These are phyloP conservation scores for Tachyglossus aculeatus DNA, from an alignment of 2,797 vertebrate genomes.

Conservation along the genomic window DNA sequence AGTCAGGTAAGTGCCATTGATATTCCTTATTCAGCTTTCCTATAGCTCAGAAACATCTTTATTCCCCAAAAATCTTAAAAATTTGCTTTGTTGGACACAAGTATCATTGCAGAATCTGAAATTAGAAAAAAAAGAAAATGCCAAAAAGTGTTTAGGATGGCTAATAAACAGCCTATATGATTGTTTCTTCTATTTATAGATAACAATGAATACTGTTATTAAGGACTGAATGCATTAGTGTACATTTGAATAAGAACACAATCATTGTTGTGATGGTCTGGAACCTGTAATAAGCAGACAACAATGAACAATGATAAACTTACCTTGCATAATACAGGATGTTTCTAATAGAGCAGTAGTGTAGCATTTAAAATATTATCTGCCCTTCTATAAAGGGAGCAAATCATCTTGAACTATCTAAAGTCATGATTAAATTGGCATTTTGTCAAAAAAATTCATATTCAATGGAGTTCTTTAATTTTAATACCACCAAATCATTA, in stretches of 20 bases:
- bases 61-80: conserved; percentile 34
- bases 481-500: conserved; percentile 22
- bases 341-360: conserved; percentile 56
- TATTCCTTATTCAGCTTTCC: too few species aligned
- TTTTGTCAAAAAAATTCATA: conserved; percentile 19
- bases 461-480: background rate
- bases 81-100: conserved; percentile 13
- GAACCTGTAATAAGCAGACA: conserved; percentile 59
- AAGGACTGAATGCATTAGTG: conserved; percentile 54
- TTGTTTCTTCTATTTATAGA: conserved; percentile 70
- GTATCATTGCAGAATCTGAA: conserved; percentile 44
- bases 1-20: too few species aligned
- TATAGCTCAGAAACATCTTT: too few species aligned
- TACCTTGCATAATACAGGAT: conserved; percentile 46
- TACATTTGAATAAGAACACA: conserved; percentile 67
- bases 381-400: conserved; percentile 6
- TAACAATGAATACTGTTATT: conserved; percentile 65
- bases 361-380: conserved; percentile 8
- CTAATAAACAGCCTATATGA: conserved; percentile 59
- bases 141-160: conserved; percentile 47
- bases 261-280: conserved; percentile 55
- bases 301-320: conserved; percentile 56
- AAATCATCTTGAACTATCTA: conserved; percentile 31
- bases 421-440: conserved; percentile 12
- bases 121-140: conserved; percentile 53